These are phyloP conservation scores for Homarus gammarus DNA, from an alignment of 2,888 invertebrate species.

Conservation along the genomic window DNA sequence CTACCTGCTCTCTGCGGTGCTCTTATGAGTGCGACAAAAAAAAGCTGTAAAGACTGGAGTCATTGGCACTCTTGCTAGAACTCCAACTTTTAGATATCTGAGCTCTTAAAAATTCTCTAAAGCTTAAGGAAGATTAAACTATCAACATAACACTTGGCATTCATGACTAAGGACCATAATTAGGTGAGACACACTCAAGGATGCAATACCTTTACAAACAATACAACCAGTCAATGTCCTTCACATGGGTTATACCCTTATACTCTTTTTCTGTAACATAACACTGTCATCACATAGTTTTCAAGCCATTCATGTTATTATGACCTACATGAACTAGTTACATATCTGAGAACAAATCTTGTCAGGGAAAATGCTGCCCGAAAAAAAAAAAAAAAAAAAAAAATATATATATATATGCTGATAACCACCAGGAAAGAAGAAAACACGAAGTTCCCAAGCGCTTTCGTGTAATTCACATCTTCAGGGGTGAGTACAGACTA, in stretches of 20 bases:
- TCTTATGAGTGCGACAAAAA: constrained; percentile 51
- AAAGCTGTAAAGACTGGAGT: constrained; percentile 46
- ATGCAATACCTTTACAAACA: constrained; percentile 20
- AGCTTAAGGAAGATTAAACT: constrained; percentile 57
- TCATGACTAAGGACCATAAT: constrained; percentile 45
- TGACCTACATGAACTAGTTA: neutral
- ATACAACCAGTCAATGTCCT: neutral
- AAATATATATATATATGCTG: no score
- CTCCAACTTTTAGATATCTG: constrained; percentile 60
- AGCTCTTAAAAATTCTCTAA: constrained; percentile 65
- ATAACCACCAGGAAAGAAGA: no score
- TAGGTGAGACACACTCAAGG: constrained; percentile 41
- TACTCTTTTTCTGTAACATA: neutral
- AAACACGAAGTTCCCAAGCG: no score
- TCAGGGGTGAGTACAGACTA: no score
- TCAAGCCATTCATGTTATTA: neutral
- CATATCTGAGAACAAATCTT: neutral
- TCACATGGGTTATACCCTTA: neutral
- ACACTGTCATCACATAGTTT: neutral
- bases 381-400: neutral
- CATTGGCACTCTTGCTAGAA: constrained; percentile 43
- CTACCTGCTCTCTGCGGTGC: constrained; percentile 47
- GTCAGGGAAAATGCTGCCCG: constrained; percentile 14
- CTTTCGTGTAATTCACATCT: no score
- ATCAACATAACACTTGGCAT: constrained; percentile 53